Conservation (phyloP, 2,888 invertebrate genomes). For the Caenorhabditis sp. region DNA sequence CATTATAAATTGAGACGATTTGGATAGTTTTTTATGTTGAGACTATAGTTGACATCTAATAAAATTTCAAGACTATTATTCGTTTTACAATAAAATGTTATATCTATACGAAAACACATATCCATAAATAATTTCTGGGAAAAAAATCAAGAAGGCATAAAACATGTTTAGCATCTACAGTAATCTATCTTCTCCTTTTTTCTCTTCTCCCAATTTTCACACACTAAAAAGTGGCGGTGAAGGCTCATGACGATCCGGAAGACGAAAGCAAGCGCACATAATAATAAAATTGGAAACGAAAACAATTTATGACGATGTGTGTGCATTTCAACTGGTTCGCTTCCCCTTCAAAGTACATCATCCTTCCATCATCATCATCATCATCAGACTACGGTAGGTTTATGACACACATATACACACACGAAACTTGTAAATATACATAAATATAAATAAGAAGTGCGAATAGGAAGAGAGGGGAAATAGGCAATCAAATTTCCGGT, state of each 20-base stretch:
- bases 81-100: too few species aligned
- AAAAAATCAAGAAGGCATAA: neutral
- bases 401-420: conserved; percentile 14
- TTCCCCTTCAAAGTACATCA: neutral
- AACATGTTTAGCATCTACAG: neutral
- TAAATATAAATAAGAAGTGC: neutral
- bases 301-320: conserved; percentile 40
- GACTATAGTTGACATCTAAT: too few species aligned
- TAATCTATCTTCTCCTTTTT: neutral
- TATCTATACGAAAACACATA: too few species aligned
- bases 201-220: conserved; percentile 1
- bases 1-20: too few species aligned
- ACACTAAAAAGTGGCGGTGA: neutral
- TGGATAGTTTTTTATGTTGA: too few species aligned
- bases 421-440: neutral
- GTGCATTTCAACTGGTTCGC: conserved; percentile 11
- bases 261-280: neutral
- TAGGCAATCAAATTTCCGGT: too few species aligned
- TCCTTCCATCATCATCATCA: conserved; percentile 31
- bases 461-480: neutral
- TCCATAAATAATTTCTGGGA: neutral
- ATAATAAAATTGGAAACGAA: conserved; percentile 34
- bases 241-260: neutral
- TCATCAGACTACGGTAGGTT: conserved; percentile 42
- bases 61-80: too few species aligned